Base-by-base conservation (phyloP, 2,888 invertebrate species). In the Timema podura region DNA sequence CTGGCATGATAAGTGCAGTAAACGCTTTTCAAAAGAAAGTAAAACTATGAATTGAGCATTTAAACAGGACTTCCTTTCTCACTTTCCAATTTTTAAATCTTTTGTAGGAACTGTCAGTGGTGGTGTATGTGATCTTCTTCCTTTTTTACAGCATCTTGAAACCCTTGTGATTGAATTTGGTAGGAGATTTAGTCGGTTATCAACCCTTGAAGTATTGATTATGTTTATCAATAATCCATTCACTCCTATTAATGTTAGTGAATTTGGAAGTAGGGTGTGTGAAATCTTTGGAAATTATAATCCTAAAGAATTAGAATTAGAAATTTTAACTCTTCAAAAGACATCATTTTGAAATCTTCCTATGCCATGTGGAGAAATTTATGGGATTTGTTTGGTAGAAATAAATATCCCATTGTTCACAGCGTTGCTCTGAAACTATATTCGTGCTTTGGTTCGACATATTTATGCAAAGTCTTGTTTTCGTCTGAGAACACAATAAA, bases 261-360 rank as follows among this genome's bases (percentile, higher is more conserved):
- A 54, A 5, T 8, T 54, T 54, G 54, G 54, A 54, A 16, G 54
- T 54, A 54, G 54, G 9, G 16, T 54, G 16, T 54, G 54, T 54
- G 54, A 54, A 16, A 54, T 54, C 54, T 54, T 54, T 54, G 54
- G 54, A 54, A 54, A 54, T 54, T 54, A 16, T 54, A 54, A 54
- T 54, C 8, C 16, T 54, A 8, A 54, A 54, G 54, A 54, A 54
- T 54, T 54, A 54, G 54, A 54, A 54, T 15, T 54, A 16, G 54
- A 54, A 5, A 54, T 54, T 54, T 54, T 54, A 54, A 54, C n/a
- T 54, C 6, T n/a, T n/a, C n/a, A n/a, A n/a, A n/a, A n/a, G n/a
- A n/a, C n/a, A n/a, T n/a, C n/a, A n/a, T n/a, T 54, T 54, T 54
- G 54, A 8, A 54, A 54, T 54, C 54, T 15, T 54, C 15, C 8